Evolutionary conservation across 2,113 vertebrate genomes (phyloP).

Genomic region (Malurus melanocephalus): DNA sequence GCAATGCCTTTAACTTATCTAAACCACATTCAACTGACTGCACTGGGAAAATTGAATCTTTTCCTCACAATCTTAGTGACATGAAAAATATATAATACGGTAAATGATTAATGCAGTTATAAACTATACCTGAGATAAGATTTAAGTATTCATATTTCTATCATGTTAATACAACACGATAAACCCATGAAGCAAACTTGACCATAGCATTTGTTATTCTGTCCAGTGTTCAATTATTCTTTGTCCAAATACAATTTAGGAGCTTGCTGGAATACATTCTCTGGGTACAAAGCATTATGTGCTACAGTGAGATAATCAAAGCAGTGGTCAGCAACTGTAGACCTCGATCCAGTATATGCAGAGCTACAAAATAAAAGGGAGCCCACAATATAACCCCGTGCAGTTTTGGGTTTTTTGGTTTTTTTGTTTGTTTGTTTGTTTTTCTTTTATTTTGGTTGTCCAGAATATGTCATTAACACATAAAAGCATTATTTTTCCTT

Average conservation of each 20-base stretch:
- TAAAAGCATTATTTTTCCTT: not conserved
- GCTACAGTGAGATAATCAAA: constrained; percentile 75
- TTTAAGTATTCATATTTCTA: constrained; percentile 95
- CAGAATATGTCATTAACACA: not conserved
- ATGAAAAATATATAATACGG: constrained; percentile 93
- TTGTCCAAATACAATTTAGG: constrained; percentile 82
- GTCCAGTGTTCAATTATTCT: constrained; percentile 82
- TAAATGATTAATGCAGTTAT: constrained; percentile 96
- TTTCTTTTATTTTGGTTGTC: not conserved
- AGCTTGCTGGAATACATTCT: constrained; percentile 65
- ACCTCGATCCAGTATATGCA: not conserved
- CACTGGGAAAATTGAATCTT: constrained; percentile 83
- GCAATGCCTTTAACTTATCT: constrained; percentile 81
- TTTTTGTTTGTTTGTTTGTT: too few relatives aligned
- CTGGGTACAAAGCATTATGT: constrained; percentile 62
- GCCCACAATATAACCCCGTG: not conserved
- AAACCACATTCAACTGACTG: constrained; percentile 75
- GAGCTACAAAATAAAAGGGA: constrained; percentile 22
- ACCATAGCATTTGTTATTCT: constrained; percentile 84
- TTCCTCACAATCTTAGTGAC: constrained; percentile 83
- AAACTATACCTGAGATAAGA: constrained; percentile 93
- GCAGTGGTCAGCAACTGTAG: constrained; percentile 60
- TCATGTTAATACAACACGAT: constrained; percentile 95
- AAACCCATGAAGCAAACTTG: constrained; percentile 84
- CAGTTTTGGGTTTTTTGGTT: not conserved